Percentiles rank a stretch among this genome's conserved stretches.
Conservation (phyloP, 2,797 vertebrate genomes). For the Ficedula albicollis region DNA sequence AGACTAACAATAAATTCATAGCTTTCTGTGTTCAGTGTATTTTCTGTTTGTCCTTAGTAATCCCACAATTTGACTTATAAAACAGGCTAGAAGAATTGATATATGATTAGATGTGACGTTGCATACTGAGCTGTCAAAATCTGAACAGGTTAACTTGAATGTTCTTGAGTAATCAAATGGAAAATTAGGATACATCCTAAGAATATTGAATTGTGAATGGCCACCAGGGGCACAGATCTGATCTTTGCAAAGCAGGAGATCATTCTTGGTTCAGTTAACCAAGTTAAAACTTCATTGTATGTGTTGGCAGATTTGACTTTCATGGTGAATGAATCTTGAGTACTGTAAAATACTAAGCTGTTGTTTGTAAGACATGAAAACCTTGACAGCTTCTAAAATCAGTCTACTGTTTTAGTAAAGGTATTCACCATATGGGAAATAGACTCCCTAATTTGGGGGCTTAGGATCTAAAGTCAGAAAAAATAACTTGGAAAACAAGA, state of each 20-base stretch:
- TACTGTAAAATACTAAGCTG: neutral
- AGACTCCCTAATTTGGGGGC: neutral
- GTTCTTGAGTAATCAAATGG: neutral
- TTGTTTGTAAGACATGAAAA: neutral
- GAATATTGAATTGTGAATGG: neutral
- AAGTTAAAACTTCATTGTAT: neutral
- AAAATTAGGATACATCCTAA: neutral
- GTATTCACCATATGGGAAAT: neutral
- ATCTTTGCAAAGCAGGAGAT: neutral
- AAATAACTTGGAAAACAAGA: neutral
- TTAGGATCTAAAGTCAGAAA: neutral
- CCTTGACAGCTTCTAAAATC: neutral
- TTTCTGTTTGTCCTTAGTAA: neutral
- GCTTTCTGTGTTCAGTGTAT: neutral
- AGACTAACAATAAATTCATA: neutral
- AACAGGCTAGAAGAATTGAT: neutral
- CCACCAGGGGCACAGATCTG: neutral
- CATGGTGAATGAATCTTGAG: neutral
- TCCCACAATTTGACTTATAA: neutral
- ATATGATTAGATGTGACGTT: neutral
- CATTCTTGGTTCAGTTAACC: neutral
- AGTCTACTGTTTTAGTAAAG: neutral
- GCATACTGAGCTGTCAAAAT: neutral
- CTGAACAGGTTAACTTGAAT: neutral
- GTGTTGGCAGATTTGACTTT: neutral